Evolutionary conservation across 2,797 vertebrate genomes (phyloP).

Genomic region (Streptopelia turtur): DNA sequence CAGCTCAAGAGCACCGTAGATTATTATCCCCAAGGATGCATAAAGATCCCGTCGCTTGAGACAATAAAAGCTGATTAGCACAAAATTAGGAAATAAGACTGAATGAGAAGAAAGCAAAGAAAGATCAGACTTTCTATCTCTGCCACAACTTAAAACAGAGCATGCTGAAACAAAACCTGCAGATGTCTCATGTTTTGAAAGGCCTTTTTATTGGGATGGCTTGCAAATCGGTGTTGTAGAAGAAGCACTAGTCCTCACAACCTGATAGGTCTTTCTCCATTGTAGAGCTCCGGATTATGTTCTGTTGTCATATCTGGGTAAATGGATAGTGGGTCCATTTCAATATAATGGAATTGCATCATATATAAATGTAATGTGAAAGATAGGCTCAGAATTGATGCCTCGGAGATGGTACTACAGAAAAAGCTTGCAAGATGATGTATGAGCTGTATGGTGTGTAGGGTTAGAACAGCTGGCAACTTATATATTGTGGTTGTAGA

Average conservation of each 20-base stretch:
- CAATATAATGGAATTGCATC: background rate
- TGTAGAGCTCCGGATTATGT: background rate
- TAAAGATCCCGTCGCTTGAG: constrained; percentile 19
- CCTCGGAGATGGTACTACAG: background rate
- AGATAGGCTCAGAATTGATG: background rate
- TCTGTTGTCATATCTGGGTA: background rate
- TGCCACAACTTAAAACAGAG: background rate
- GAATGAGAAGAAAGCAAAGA: background rate
- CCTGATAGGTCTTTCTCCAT: background rate
- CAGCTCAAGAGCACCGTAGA: background rate
- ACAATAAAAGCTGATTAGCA: constrained; percentile 29
- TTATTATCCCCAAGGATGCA: constrained; percentile 36
- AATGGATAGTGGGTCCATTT: background rate
- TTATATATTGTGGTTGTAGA: constrained; percentile 10
- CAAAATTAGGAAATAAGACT: constrained; percentile 22
- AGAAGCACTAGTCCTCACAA: background rate
- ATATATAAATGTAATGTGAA: background rate
- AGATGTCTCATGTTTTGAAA: background rate
- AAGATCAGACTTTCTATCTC: background rate
- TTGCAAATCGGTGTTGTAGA: background rate
- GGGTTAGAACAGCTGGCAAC: constrained; percentile 33
- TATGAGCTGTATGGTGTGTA: background rate
- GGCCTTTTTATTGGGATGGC: background rate
- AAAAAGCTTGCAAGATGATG: background rate
- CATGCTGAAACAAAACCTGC: background rate